Evolutionary conservation across 2,888 invertebrate species (phyloP).

Genomic region (Priocnemis perturbator): DNA sequence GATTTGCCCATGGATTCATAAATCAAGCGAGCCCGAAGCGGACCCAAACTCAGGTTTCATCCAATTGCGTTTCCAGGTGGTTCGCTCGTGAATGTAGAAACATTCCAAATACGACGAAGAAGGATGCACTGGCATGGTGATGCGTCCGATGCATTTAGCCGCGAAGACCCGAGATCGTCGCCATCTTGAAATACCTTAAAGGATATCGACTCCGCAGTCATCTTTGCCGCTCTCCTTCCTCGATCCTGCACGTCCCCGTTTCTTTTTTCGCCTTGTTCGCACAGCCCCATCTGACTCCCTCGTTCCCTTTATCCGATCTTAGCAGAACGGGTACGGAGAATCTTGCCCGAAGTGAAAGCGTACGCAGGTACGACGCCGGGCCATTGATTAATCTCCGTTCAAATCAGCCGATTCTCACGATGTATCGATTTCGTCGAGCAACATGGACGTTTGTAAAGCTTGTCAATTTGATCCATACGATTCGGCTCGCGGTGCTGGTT

Average conservation of each 20-base stretch:
- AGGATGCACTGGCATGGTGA: constrained; percentile 8
- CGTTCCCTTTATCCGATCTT: too few species aligned
- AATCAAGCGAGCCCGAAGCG: constrained; percentile 34
- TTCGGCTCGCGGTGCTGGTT: too few species aligned
- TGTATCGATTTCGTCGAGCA: not conserved
- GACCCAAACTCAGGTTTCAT: too few species aligned
- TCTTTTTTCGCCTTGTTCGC: too few species aligned
- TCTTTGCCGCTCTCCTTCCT: too few species aligned
- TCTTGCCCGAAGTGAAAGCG: constrained; percentile 47
- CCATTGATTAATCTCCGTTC: constrained; percentile 45
- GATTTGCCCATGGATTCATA: constrained; percentile 34
- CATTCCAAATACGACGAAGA: not conserved
- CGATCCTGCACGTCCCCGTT: too few species aligned
- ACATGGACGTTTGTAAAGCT: too few species aligned
- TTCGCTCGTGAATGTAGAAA: too few species aligned
- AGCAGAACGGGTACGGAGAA: not conserved
- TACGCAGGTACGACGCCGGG: constrained; percentile 28
- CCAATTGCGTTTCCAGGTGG: too few species aligned
- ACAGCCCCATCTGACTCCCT: too few species aligned
- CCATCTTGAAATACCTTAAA: constrained; percentile 49
- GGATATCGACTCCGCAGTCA: constrained; percentile 40
- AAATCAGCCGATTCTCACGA: constrained; percentile 47
- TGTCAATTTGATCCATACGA: too few species aligned
- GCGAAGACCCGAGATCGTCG: not conserved
- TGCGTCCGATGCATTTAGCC: constrained; percentile 13